Conservation (phyloP, 2,113 vertebrate genomes). For the Emydocephalus ijimae region DNA sequence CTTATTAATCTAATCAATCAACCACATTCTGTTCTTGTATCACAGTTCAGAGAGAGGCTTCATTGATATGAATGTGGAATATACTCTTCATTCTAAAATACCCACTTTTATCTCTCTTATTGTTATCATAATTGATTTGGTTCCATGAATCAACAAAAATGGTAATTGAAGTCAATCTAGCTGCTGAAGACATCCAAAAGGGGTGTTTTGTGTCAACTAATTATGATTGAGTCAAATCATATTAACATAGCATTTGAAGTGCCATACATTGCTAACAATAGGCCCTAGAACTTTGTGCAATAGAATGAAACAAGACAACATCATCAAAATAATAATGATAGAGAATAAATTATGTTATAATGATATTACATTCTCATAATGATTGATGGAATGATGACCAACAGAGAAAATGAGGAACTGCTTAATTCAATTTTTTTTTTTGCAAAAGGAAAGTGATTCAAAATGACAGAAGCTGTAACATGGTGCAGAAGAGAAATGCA, state of each 20-base stretch:
- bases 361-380: neutral
- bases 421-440: neutral
- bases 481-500: neutral
- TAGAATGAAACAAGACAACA: neutral
- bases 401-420: neutral
- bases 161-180: neutral
- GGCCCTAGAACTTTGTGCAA: neutral
- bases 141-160: constrained; percentile 2
- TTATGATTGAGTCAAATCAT: constrained; percentile 14
- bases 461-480: neutral
- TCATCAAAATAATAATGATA: neutral
- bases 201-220: constrained; percentile 18
- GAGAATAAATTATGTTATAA: constrained; percentile 23
- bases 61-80: neutral
- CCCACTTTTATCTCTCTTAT: neutral
- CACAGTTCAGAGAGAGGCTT: neutral
- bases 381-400: neutral
- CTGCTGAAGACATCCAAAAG: neutral
- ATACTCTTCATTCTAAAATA: neutral
- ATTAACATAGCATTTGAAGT: neutral
- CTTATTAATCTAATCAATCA: neutral
- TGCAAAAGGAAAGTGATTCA: neutral
- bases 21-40: neutral
- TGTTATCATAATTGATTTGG: neutral
- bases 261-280: neutral